Conservation (phyloP, 2,113 vertebrate species). For the Myrmecobius fasciatus region DNA sequence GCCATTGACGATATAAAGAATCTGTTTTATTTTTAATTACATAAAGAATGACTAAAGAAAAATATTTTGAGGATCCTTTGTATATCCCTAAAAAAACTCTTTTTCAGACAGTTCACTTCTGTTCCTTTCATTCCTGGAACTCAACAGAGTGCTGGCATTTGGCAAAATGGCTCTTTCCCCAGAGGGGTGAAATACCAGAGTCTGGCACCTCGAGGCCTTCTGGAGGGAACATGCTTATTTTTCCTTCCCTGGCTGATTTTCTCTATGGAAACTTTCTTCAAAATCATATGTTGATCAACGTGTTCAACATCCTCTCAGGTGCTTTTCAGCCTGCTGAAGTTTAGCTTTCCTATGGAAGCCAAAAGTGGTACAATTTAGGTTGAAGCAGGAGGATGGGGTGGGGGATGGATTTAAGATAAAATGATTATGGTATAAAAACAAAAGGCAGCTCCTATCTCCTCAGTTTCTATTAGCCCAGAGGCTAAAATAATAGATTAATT, state of each 20-base stretch:
- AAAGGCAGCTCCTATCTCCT: not conserved
- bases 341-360: not conserved
- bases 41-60: not conserved
- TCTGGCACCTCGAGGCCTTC: conserved; percentile 33
- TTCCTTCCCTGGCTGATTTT: conserved; percentile 2
- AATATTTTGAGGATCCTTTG: not conserved
- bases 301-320: not conserved
- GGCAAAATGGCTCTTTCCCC: not conserved
- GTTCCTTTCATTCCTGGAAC: not conserved
- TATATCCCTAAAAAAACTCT: not conserved
- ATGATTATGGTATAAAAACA: not conserved
- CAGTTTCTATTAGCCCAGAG: not conserved
- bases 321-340: not conserved
- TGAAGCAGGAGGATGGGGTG: not conserved
- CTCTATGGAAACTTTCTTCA: not conserved
- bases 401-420: not conserved
- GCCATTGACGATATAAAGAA: not conserved
- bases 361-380: not conserved
- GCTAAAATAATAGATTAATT: no score
- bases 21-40: not conserved
- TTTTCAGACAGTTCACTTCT: not conserved
- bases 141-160: not conserved
- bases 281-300: not conserved
- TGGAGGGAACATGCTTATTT: not conserved
- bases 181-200: conserved; percentile 34